Evolutionary conservation across 2,888 invertebrate species (phyloP).

Genomic region (Byasa hedistus): DNA sequence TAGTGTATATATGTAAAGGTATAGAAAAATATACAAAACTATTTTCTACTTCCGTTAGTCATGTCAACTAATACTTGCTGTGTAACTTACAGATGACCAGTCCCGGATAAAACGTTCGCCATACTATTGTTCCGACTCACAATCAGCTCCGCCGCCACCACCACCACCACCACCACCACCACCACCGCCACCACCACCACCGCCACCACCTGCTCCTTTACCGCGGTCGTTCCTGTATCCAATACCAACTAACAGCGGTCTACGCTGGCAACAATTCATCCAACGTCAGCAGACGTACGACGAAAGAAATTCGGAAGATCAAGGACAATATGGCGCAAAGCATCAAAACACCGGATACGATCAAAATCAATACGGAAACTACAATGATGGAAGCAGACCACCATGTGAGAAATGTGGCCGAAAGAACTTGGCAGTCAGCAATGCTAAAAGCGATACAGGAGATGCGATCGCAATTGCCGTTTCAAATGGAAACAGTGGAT

Average conservation of each 20-base stretch:
- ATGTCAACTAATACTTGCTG: too few relatives aligned
- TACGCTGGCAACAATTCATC: conserved; percentile 33
- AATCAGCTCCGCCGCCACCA: conserved; percentile 25
- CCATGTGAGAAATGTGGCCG: conserved; percentile 23
- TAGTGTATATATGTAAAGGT: too few relatives aligned
- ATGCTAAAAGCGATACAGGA: conserved; percentile 51
- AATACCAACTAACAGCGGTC: conserved; percentile 1
- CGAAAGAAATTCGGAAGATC: conserved; percentile 3
- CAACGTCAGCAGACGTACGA: conserved; percentile 9
- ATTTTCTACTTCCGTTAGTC: too few relatives aligned
- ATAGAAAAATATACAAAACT: too few relatives aligned
- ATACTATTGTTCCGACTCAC: conserved; percentile 41
- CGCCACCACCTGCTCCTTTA: conserved; percentile 37
- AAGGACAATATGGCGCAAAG: conserved; percentile 1
- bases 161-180: conserved; percentile 35
- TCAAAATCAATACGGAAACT: conserved; percentile 37
- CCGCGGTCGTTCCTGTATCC: conserved; percentile 40
- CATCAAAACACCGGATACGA: background rate
- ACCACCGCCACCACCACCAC: conserved; percentile 39
- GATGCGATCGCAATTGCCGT: conserved; percentile 55
- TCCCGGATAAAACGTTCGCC: conserved; percentile 55
- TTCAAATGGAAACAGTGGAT: conserved; percentile 39
- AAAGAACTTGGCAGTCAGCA: conserved; percentile 46
- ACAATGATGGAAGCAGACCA: conserved; percentile 31
- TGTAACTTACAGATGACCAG: conserved; percentile 43